Evolutionary conservation across 2,113 vertebrate genomes (phyloP).

Genomic region (Patagioenas fasciata): DNA sequence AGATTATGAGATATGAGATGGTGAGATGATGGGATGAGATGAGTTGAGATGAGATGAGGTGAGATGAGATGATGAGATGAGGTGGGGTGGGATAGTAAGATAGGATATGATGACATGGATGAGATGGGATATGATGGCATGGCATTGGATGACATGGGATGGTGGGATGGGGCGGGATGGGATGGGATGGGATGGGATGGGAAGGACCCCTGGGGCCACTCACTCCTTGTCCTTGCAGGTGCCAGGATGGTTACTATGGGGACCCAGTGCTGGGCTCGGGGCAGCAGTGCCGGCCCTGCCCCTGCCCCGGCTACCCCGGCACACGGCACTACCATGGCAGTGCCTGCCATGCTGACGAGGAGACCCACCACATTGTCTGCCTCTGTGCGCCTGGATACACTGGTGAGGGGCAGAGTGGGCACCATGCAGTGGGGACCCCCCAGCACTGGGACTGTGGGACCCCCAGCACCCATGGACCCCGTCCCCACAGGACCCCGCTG

Average conservation of each 20-base stretch:
- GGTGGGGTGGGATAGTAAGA: too few relatives aligned
- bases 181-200: too few relatives aligned
- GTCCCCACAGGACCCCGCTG: slow-evolving; percentile 77
- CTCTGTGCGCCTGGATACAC: slow-evolving; percentile 80
- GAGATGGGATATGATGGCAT: neutral
- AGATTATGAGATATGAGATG: neutral
- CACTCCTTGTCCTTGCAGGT: slow-evolving; percentile 38
- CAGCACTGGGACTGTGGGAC: accelerated
- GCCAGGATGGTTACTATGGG: slow-evolving; percentile 82
- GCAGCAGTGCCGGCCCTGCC: slow-evolving; percentile 85
- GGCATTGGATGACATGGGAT: neutral
- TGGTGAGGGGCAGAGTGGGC: slow-evolving; percentile 56
- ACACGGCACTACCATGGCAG: slow-evolving; percentile 80
- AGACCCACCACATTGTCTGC: slow-evolving; percentile 81
- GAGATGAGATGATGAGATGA: neutral
- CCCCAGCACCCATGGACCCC: neutral
- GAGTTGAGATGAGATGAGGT: too few relatives aligned
- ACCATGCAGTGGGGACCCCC: accelerated
- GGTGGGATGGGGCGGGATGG: neutral
- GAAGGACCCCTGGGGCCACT: neutral
- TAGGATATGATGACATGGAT: too few relatives aligned
- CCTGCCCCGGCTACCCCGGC: slow-evolving; percentile 81
- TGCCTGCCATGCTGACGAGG: slow-evolving; percentile 73
- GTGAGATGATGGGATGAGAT: neutral
- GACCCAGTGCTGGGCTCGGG: slow-evolving; percentile 85